Evolutionary conservation across 2,888 invertebrate genomes (phyloP), one percentile per base, ranked within the genome.

Genomic region (Priocnemis perturbator): DNA sequence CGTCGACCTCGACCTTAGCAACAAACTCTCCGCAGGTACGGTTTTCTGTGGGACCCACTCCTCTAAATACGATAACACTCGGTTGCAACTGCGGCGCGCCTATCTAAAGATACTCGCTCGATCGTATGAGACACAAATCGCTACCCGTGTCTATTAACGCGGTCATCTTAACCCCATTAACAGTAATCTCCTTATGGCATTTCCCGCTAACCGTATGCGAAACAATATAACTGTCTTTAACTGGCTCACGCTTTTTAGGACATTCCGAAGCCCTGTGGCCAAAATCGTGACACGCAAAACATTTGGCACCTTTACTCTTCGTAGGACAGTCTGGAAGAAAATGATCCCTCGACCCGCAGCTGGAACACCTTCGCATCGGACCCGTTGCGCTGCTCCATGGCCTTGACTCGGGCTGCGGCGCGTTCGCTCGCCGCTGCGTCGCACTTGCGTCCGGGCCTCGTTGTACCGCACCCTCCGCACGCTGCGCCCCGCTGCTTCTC

Each of bases 51-150:
- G 50, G 57, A 0, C 76, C 77, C 14, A 73, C 20, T 3, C 75
- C 75, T 21, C 57, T 67, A 58, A 78, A 80, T 17, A 55, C 7
- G 7, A 26, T 61, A 20, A 57, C 73, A 9, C 48, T 47, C 3
- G 58, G 62, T 0, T 15, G 26, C 14, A 60, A 17, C 2, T 0
- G 57, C n/a, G 74, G 69, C 2, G 68, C 64, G 11, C 53, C 64
- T 1, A 67, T 50, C 15, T 55, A 23, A 3, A 58, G 15, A 48
- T 67, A 64, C 0, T 58, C 19, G 2, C 64, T 57, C 19, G 50
- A 48, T 11, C 52, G 14, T 9, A 67, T 52, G 0, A 63, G 23
- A 37, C 50, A 62, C 3, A 64, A 1, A 14, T 69, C 59, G 2
- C 65, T 65, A 2, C 59, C 69, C 0, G 65, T 55, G 17, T 70